These are phyloP conservation scores for Drosophila aff. DNA, from an alignment of 1,140 invertebrate species.

Conservation along the genomic window DNA sequence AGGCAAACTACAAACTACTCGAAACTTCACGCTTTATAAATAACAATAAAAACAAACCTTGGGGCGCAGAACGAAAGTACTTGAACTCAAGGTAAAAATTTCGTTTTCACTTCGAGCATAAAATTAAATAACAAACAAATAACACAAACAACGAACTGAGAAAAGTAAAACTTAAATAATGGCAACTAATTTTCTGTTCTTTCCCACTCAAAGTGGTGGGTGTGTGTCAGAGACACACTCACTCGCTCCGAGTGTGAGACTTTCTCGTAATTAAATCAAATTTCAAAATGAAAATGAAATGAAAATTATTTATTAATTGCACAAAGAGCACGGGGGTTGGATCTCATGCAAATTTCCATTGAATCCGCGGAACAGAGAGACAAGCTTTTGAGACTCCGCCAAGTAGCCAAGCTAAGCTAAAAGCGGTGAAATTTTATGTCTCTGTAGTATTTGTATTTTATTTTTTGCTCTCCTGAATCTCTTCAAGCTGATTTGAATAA, in stretches of 20 bases:
- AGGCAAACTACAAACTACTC: conserved; percentile 77
- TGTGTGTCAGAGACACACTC: conserved; percentile 1
- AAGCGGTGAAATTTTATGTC: conserved; percentile 48
- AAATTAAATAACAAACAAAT: conserved; percentile 75
- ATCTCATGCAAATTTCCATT: conserved; percentile 58
- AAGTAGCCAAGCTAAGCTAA: conserved; percentile 19
- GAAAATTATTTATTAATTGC: conserved; percentile 79
- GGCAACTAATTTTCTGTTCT: conserved; percentile 78
- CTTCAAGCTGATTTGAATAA: conserved; percentile 63
- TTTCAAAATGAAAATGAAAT: conserved; percentile 78
- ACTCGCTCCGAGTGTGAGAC: conserved; percentile 21
- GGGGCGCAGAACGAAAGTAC: conserved; percentile 41
- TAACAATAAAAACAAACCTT: conserved; percentile 58
- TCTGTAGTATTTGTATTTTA: conserved; percentile 1
- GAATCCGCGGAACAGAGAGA: conserved; percentile 22
- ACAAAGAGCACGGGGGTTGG: background rate
- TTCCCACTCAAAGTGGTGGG: conserved; percentile 44
- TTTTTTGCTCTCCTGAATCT: conserved; percentile 17
- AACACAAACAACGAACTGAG: conserved; percentile 50
- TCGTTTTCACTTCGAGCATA: conserved; percentile 78
- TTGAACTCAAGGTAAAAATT: conserved; percentile 54
- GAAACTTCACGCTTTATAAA: conserved; percentile 80
- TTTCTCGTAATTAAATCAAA: conserved; percentile 81
- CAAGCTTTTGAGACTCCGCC: conserved; percentile 16
- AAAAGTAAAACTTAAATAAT: conserved; percentile 64